Evolutionary conservation across 2,113 vertebrate genomes (phyloP).

Genomic region (Elephas maximus): DNA sequence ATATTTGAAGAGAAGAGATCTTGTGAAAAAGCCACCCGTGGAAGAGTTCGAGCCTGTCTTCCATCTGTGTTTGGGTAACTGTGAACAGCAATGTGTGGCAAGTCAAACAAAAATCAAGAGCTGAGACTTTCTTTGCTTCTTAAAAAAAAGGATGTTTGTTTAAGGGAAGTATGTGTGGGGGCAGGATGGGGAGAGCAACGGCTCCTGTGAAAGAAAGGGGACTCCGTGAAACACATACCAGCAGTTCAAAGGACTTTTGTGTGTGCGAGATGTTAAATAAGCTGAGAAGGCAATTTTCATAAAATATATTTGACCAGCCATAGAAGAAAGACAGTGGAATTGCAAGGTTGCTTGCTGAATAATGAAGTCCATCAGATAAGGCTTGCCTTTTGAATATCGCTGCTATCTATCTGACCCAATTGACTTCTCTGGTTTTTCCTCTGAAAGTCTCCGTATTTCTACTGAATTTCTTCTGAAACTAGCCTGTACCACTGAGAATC

Average conservation of each 20-base stretch:
- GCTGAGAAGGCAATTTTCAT: neutral
- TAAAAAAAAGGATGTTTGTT: slow-evolving; percentile 76
- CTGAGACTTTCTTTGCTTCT: slow-evolving; percentile 72
- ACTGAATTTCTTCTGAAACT: slow-evolving; percentile 61
- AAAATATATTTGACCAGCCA: slow-evolving; percentile 24
- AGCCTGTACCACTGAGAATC: neutral
- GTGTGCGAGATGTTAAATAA: slow-evolving; percentile 26
- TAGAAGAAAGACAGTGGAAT: neutral
- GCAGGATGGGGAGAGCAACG: neutral
- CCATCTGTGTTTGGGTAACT: slow-evolving; percentile 68
- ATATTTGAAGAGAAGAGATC: slow-evolving; percentile 62
- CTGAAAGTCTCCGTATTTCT: neutral
- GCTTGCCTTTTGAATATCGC: accelerated
- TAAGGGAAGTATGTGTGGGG: slow-evolving; percentile 57
- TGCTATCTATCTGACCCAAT: neutral
- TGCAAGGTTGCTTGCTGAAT: neutral
- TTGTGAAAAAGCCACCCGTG: slow-evolving; percentile 55
- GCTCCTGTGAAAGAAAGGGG: neutral
- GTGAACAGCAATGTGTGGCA: slow-evolving; percentile 68
- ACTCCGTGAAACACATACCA: neutral
- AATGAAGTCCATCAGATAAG: neutral
- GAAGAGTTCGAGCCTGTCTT: slow-evolving; percentile 69
- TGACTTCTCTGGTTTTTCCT: slow-evolving; percentile 19
- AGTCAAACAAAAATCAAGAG: slow-evolving; percentile 76
- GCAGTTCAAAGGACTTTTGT: slow-evolving; percentile 25